A percentile compares a stretch with the other conserved stretches of the same genome.
Conservation (phyloP, 2,797 vertebrate genomes). For the Morelia viridis region DNA sequence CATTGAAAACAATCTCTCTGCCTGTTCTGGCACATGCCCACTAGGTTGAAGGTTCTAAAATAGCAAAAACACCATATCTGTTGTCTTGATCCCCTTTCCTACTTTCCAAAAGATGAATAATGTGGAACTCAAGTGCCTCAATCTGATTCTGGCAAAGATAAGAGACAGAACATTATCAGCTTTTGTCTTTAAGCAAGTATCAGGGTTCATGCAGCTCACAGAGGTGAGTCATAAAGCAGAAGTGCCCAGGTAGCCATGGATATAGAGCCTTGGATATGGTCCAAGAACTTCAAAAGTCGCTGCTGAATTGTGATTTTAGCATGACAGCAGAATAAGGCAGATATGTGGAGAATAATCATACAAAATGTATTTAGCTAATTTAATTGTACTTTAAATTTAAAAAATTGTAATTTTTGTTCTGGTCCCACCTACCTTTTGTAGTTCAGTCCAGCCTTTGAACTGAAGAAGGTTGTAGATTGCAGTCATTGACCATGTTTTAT, state of each 20-base stretch:
- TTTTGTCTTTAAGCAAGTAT: not conserved
- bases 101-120: not conserved
- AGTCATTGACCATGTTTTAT: not conserved
- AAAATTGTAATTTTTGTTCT: not conserved
- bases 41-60: not conserved
- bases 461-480: not conserved
- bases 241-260: not conserved
- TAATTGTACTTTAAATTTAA: not conserved
- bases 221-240: not conserved
- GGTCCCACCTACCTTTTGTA: not conserved
- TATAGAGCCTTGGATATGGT: not conserved
- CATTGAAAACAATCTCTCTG: not conserved
- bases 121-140: not conserved
- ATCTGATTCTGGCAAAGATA: not conserved
- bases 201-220: not conserved
- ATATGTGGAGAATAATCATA: not conserved
- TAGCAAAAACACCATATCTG: not conserved
- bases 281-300: not conserved
- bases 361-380: not conserved
- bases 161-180: not conserved
- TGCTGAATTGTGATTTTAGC: not conserved
- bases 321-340: not conserved
- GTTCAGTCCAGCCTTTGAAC: not conserved
- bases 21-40: not conserved
- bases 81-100: not conserved